Conservation (phyloP, 2,888 invertebrate species). For the Helicoverpa assulta region DNA sequence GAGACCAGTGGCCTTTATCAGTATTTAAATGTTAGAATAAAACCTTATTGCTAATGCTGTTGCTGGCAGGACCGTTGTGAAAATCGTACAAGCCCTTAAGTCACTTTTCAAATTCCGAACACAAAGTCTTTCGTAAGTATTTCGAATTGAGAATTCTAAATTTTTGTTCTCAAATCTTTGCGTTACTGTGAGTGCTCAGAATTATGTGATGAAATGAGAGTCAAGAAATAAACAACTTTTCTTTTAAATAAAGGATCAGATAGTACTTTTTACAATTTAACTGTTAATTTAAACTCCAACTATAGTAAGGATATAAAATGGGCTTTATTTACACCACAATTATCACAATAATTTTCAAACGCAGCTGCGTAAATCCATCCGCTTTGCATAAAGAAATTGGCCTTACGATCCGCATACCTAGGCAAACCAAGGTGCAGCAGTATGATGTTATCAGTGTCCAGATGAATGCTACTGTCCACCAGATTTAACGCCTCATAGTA, state of each 20-base stretch:
- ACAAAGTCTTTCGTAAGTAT: no score
- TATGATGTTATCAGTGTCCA: conserved; percentile 36
- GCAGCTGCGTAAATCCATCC: conserved; percentile 31
- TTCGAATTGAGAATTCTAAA: no score
- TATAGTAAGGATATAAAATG: conserved; percentile 9
- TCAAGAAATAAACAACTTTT: not conserved
- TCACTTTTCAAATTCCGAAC: no score
- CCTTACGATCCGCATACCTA: conserved; percentile 39
- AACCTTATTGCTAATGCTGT: conserved; percentile 13
- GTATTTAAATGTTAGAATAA: conserved; percentile 34
- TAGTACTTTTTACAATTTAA: not conserved
- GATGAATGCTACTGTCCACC: conserved; percentile 37
- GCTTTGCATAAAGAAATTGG: conserved; percentile 38
- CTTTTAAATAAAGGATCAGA: not conserved
- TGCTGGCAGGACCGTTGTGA: not conserved
- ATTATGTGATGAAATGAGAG: not conserved
- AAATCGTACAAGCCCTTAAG: not conserved
- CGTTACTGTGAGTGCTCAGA: no score
- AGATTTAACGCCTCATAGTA: conserved; percentile 35
- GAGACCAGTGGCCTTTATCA: conserved; percentile 39
- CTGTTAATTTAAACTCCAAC: not conserved
- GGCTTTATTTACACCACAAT: conserved; percentile 24
- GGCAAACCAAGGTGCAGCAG: conserved; percentile 17
- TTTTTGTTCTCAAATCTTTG: no score
- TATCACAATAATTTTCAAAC: conserved; percentile 6